Evolutionary conservation across 2,888 invertebrate species (phyloP).

Genomic region (Chloroclystis v-ata): DNA sequence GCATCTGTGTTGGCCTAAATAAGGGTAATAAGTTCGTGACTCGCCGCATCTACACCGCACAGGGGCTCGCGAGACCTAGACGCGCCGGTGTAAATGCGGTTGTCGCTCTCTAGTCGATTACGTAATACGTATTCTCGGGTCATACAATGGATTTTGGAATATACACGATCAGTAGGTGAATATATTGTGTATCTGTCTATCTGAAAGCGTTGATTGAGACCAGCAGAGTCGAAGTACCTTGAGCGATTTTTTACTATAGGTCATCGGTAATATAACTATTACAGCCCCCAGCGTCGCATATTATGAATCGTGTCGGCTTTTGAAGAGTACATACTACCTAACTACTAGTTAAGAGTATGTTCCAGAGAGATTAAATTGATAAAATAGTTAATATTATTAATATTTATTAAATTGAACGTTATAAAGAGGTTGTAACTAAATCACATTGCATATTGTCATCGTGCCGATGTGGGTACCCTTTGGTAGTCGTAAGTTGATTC

Average conservation of each 20-base stretch:
- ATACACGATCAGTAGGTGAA: conserved; percentile 9
- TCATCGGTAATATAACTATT: conserved; percentile 7
- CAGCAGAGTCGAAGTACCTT: conserved; percentile 19
- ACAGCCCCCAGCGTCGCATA: conserved; percentile 3
- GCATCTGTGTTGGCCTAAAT: conserved; percentile 52
- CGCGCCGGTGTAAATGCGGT: conserved; percentile 38
- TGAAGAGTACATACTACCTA: conserved; percentile 18
- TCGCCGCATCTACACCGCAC: conserved; percentile 30
- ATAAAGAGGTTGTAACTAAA: conserved; percentile 74
- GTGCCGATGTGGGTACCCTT: conserved; percentile 53
- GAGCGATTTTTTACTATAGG: conserved; percentile 10
- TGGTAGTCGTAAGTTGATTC: conserved; percentile 71
- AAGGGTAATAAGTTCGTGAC: conserved; percentile 40
- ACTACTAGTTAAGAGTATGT: conserved; percentile 40
- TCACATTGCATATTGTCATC: conserved; percentile 55
- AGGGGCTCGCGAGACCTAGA: conserved; percentile 25
- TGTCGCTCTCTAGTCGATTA: conserved; percentile 37
- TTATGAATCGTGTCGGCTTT: conserved; percentile 10
- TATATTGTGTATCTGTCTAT: conserved; percentile 10
- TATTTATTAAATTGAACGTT: conserved; percentile 61
- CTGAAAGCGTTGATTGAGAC: conserved; percentile 10
- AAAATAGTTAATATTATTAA: conserved; percentile 67
- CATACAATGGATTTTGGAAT: conserved; percentile 16
- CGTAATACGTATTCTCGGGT: conserved; percentile 31
- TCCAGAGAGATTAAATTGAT: conserved; percentile 61